These are phyloP conservation scores for Fulmarus glacialis DNA, from an alignment of 2,113 vertebrate genomes.

Conservation along the genomic window DNA sequence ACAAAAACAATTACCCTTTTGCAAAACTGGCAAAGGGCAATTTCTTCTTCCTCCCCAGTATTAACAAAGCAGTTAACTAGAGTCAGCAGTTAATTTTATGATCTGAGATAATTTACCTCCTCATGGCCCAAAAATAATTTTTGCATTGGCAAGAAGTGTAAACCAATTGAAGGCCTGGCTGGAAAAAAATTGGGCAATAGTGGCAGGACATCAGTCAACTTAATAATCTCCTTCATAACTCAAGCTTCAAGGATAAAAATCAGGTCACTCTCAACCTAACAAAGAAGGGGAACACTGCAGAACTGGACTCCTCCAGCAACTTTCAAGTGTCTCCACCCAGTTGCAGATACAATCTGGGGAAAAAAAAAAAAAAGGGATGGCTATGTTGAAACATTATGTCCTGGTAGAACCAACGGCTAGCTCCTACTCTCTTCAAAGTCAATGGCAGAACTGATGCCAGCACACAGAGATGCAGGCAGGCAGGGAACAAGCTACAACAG, in stretches of 20 bases:
- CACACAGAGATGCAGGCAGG: background rate
- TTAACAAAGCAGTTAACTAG: background rate
- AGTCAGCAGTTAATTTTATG: constrained; percentile 22
- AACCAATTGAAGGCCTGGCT: constrained; percentile 52
- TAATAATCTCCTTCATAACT: constrained; percentile 42
- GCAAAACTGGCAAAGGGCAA: background rate
- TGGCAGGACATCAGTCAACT: constrained; percentile 40
- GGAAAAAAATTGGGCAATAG: background rate
- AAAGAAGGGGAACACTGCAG: background rate
- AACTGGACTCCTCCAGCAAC: background rate
- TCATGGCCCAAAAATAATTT: constrained; percentile 19
- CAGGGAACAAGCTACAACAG: background rate
- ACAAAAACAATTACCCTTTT: background rate
- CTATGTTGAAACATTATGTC: background rate
- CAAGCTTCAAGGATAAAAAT: constrained; percentile 53
- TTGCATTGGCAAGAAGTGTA: constrained; percentile 35
- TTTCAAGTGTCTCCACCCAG: background rate
- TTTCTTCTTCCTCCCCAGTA: background rate
- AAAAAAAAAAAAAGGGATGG: background rate
- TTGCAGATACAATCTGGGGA: background rate
- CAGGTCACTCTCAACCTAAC: constrained; percentile 11
- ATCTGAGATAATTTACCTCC: constrained; percentile 25
- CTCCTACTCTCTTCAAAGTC: background rate
- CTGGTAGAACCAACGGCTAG: background rate
- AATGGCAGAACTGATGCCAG: background rate